phyloP scores from a whole-genome alignment of 2,113 vertebrate species.

The Nesospiza acunhae region DNA sequence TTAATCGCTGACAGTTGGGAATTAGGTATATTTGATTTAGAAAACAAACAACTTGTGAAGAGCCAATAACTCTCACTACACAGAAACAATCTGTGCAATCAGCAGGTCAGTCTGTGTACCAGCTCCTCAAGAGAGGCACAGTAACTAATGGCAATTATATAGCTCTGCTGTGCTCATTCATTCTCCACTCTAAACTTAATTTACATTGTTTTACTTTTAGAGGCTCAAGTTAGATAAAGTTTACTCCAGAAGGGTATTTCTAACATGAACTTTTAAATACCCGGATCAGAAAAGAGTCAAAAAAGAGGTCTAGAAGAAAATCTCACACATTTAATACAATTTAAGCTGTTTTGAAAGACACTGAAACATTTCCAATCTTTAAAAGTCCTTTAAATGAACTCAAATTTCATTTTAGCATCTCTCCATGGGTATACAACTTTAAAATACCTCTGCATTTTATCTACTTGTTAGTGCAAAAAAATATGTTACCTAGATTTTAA shows the following conservation, averaged over 20 bases:
- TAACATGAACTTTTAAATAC: background rate
- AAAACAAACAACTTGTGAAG: background rate
- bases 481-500: background rate
- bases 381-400: background rate
- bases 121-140: background rate
- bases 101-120: background rate
- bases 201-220: background rate
- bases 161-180: background rate
- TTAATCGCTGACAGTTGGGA: background rate
- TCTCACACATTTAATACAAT: background rate
- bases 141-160: background rate
- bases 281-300: background rate
- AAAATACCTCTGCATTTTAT: background rate
- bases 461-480: background rate
- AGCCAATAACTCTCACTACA: background rate
- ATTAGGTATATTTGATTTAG: background rate
- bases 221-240: background rate
- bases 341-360: background rate
- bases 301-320: background rate
- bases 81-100: background rate
- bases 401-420: background rate
- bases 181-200: background rate
- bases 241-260: background rate
- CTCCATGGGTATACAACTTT: background rate
- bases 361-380: background rate